Conservation (phyloP, 2,888 invertebrate species). For the Diabrotica balteata region DNA sequence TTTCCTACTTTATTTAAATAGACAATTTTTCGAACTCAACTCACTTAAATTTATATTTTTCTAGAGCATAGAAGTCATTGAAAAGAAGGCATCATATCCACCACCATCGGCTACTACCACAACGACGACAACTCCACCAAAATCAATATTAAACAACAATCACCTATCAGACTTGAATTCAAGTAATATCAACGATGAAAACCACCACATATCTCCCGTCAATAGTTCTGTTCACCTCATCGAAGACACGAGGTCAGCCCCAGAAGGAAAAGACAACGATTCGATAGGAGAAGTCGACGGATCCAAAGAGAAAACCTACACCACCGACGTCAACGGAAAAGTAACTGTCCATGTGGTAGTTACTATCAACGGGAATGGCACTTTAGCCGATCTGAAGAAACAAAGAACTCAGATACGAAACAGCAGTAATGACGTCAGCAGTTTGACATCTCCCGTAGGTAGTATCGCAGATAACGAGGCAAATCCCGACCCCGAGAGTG, state of each 20-base stretch:
- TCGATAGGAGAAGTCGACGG: constrained; percentile 69
- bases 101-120: constrained; percentile 7
- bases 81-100: constrained; percentile 11
- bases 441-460: constrained; percentile 56
- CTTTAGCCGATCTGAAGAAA: constrained; percentile 92
- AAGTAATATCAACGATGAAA: constrained; percentile 33
- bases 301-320: constrained; percentile 63
- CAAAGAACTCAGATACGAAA: constrained; percentile 85
- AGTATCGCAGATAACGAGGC: constrained; percentile 61
- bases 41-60: constrained; percentile 31
- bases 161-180: constrained; percentile 36
- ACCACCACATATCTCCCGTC: constrained; percentile 14
- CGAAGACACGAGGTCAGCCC: constrained; percentile 66
- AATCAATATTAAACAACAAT: constrained; percentile 41
- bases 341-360: constrained; percentile 68
- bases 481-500: constrained; percentile 59
- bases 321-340: constrained; percentile 83
- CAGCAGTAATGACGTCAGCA: constrained; percentile 63
- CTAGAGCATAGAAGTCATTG: constrained; percentile 49
- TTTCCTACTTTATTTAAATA: no score
- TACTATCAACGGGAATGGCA: constrained; percentile 79
- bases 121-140: constrained; percentile 25
- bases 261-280: constrained; percentile 85
- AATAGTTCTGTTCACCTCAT: constrained; percentile 41
- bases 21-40: no score